Base-by-base conservation (phyloP, 2,113 vertebrate species). In the Festucalex cinctus region DNA sequence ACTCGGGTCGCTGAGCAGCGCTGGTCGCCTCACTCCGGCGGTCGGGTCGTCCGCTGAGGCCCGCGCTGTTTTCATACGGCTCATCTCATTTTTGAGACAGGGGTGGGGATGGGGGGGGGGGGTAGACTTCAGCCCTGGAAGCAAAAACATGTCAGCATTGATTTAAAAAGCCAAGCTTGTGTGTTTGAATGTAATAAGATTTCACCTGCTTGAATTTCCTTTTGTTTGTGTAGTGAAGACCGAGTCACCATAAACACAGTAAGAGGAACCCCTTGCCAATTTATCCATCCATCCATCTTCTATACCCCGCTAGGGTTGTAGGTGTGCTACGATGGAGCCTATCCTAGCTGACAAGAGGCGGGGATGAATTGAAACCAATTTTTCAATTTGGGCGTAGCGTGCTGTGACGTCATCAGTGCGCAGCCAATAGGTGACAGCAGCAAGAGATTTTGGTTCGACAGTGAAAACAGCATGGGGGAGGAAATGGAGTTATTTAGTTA, bases 81-180 rank as follows among this genome's bases (percentile, higher is more conserved):
- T 80, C 73, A 66, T 81, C 62, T 73, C 69, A 35, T 41, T 61
- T 61, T 14, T 22, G 24, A n/a, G 58, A 66, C 66, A 37, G 72
- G 67, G 59, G 20, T 9, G 7, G 13, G 19, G 24, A 46, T 32
- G 53, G n/a, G 41, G 64, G 24, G 22, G 1, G 19, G 59, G 68
- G 66, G 37, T 72, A 71, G 60, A 41, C 69, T 56, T 66, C 39
- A 71, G 51, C 77, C 79, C 59, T 28, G 71, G 69, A 84, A 83
- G 86, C 82, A 79, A 77, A 74, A 87, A 76, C 68, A 78, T 78
- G 76, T 84, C 85, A 86, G 73, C 73, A 78, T 62, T 78, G 77
- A 85, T 88, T 83, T 86, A 37, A 84, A 79, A 66, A 65, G 58
- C 75, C 78, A 69, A 74, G 70, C 17, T 63, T 72, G 67, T 76